These are phyloP conservation scores for Drosophila siamana DNA, from an alignment of 2,888 invertebrate genomes.

Conservation along the genomic window DNA sequence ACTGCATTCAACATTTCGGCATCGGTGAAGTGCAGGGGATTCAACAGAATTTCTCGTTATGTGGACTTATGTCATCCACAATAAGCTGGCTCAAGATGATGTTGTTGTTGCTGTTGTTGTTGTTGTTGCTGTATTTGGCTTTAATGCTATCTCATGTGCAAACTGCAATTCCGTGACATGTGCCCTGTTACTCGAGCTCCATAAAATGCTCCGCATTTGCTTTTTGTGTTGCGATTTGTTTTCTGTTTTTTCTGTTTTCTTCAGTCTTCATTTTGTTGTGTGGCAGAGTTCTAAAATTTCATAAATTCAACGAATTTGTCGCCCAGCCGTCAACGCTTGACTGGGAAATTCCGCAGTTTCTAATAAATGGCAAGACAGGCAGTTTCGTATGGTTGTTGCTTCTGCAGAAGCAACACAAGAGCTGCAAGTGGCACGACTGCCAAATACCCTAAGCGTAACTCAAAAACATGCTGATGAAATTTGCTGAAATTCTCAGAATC, in stretches of 20 bases:
- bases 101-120: conserved; percentile 2
- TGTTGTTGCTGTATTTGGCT: neutral
- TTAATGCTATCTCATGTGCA: conserved; percentile 51
- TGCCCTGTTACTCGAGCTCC: conserved; percentile 66
- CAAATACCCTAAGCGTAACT: conserved; percentile 4
- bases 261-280: conserved; percentile 7
- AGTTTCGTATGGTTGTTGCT: conserved; percentile 41
- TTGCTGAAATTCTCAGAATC: neutral
- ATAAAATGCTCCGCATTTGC: conserved; percentile 24
- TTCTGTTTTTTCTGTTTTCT: conserved; percentile 1
- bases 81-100: conserved; percentile 42
- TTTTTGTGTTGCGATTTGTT: neutral
- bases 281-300: conserved; percentile 73
- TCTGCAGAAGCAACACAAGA: conserved; percentile 6
- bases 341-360: conserved; percentile 67
- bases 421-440: neutral
- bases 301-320: conserved; percentile 80
- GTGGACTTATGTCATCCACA: conserved; percentile 39
- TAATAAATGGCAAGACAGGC: conserved; percentile 66
- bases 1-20: too few species aligned
- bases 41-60: neutral
- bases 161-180: conserved; percentile 72
- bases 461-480: neutral
- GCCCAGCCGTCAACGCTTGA: conserved; percentile 52
- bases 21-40: neutral